Evolutionary conservation across 64 coral and sea anemone species (phyloP), one percentile per base, ranked within the genome.

Genomic region (Pachyseris speciosa): DNA sequence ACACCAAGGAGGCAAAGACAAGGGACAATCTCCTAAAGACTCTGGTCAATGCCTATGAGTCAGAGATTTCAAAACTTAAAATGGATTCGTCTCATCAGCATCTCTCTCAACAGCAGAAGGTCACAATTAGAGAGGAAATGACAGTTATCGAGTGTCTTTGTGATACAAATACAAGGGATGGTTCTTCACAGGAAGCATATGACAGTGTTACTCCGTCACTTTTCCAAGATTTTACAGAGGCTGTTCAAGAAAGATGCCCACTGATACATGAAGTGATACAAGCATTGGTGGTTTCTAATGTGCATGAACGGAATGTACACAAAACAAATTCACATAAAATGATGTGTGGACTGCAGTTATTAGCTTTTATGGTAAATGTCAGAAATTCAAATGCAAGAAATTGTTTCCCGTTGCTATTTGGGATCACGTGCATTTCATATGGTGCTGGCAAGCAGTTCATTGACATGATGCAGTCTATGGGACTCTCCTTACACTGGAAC

Each of bases 391-490:
- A 61, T 17, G 39, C 51, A 34, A 36, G 28, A 29, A 84, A 92
- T 74, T 39, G 67, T 64, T 42, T 83, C 55, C 63, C 48, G 17
- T 29, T 84, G 78, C 28, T 84, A 25, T 83, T 91, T 53, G 76
- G 76, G 24, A 67, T 91, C 45, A 45, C 83, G 1, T 91, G 89
- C 53, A 45, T 91, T 34, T 83, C 89, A 42, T 81, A 91, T 84
- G 89, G 89, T 28, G 76, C 76, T 63, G 89, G 89, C 20, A 91
- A 91, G 27, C 89, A 91, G 60, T 83, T 91, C 26, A 73, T 91
- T 22, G 68, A 91, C 64, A 91, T 83, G 89, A 24, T 91, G n/a
- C 26, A 65, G n/a, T 70, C 76, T 33, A 65, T 91, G n/a, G 89
- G 89, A 47, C 40, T 91, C 20, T 83, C 39, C 44, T 28, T 91